Conservation (phyloP, 1,140 invertebrate genomes). For the Trigoniulus corallinus region DNA sequence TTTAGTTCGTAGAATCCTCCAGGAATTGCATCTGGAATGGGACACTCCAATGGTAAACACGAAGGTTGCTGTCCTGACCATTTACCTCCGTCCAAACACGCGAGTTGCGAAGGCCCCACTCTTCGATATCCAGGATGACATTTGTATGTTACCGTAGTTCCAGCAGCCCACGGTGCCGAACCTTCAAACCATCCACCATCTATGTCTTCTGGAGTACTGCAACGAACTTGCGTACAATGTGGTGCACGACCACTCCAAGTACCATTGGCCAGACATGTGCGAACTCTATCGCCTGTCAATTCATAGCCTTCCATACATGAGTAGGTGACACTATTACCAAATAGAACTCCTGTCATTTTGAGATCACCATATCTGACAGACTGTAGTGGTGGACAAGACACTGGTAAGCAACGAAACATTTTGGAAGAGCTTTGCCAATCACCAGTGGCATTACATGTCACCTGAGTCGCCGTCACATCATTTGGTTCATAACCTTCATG, state of each 20-base stretch:
- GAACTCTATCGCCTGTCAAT: slow-evolving; percentile 19
- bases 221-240: slow-evolving; percentile 13
- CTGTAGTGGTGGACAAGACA: neutral
- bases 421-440: neutral
- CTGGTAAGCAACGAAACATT: neutral
- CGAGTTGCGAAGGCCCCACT: neutral
- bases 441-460: neutral
- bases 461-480: no score
- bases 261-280: slow-evolving; percentile 20
- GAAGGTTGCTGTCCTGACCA: slow-evolving; percentile 16
- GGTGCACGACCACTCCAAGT: slow-evolving; percentile 20
- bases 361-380: neutral
- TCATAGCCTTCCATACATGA: slow-evolving; percentile 24
- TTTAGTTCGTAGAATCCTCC: slow-evolving; percentile 10
- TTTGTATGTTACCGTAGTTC: neutral
- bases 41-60: slow-evolving; percentile 13
- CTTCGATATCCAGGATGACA: slow-evolving; percentile 1
- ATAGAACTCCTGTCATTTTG: neutral
- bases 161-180: neutral
- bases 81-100: slow-evolving; percentile 14
- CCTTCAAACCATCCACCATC: neutral
- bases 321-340: slow-evolving; percentile 14
- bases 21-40: slow-evolving; percentile 11
- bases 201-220: neutral
- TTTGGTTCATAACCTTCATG: slow-evolving; percentile 21